Conservation (phyloP, 2,888 invertebrate genomes). For the Diarsia brunnea region DNA sequence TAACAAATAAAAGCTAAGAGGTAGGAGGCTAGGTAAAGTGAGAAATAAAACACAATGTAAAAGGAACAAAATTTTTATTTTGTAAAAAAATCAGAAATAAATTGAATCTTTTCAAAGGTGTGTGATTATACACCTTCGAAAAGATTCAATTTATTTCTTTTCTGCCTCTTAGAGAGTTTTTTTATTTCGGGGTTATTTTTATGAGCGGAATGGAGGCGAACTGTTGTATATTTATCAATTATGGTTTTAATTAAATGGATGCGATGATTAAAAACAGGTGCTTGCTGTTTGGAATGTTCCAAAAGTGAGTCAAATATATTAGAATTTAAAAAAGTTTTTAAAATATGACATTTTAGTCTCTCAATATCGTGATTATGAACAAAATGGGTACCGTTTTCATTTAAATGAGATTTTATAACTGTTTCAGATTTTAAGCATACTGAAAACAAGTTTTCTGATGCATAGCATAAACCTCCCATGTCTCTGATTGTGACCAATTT, state of each 20-base stretch:
- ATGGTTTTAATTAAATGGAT: constrained; percentile 14
- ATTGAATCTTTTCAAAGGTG: too few relatives aligned
- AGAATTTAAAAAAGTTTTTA: constrained; percentile 6
- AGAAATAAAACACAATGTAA: too few relatives aligned
- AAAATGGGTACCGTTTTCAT: constrained; percentile 12
- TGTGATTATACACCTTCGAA: too few relatives aligned
- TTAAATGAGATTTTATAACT: constrained; percentile 1
- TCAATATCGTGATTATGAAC: background rate
- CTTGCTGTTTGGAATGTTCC: background rate
- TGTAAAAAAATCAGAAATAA: too few relatives aligned
- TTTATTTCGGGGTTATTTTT: too few relatives aligned
- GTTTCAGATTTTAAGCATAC: constrained; percentile 6
- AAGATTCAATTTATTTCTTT: too few relatives aligned
- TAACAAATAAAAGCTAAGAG: too few relatives aligned
- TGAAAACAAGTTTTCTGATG: constrained; percentile 3
- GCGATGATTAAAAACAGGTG: constrained; percentile 18
- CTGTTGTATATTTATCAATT: constrained; percentile 14
- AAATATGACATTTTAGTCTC: constrained; percentile 13
- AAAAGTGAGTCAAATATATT: background rate
- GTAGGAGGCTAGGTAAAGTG: too few relatives aligned
- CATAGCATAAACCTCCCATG: constrained; percentile 6
- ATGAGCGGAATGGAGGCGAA: background rate
- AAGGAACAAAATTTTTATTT: too few relatives aligned
- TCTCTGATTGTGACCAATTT: constrained; percentile 3
- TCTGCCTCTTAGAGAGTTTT: too few relatives aligned